These are phyloP conservation scores for Rutilus rutilus DNA, from an alignment of 2,113 vertebrate genomes.

Conservation along the genomic window DNA sequence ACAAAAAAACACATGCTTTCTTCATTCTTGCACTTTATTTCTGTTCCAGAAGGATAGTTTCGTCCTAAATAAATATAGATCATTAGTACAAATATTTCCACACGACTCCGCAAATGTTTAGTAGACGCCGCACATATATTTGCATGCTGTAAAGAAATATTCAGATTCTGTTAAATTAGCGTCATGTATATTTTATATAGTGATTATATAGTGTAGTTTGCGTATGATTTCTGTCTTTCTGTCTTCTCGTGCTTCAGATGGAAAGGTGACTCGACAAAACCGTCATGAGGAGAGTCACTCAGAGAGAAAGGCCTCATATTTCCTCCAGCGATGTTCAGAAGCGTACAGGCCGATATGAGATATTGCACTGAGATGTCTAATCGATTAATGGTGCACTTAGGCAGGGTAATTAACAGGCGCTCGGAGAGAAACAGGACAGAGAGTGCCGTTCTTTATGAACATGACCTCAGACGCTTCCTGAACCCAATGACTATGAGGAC, in stretches of 20 bases:
- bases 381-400: conserved; percentile 82
- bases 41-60: too few relatives aligned
- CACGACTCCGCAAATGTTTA: too few relatives aligned
- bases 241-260: not conserved
- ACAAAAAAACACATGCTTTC: too few relatives aligned
- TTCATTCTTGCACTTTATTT: too few relatives aligned
- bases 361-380: conserved; percentile 72
- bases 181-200: too few relatives aligned
- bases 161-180: too few relatives aligned
- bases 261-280: conserved; percentile 24
- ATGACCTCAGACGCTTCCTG: conserved; percentile 63
- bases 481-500: not conserved
- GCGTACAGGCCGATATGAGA: conserved; percentile 70
- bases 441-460: conserved; percentile 56
- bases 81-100: too few relatives aligned
- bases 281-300: not conserved
- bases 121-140: too few relatives aligned
- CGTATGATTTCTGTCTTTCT: not conserved
- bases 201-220: too few relatives aligned
- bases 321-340: conserved; percentile 63
- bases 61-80: too few relatives aligned
- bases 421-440: conserved; percentile 63
- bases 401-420: conserved; percentile 76
- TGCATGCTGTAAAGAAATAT: too few relatives aligned
- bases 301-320: conserved; percentile 66